Base-by-base conservation (phyloP, 92 coral and sea anemone genomes). In the Paramuricea clavata region DNA sequence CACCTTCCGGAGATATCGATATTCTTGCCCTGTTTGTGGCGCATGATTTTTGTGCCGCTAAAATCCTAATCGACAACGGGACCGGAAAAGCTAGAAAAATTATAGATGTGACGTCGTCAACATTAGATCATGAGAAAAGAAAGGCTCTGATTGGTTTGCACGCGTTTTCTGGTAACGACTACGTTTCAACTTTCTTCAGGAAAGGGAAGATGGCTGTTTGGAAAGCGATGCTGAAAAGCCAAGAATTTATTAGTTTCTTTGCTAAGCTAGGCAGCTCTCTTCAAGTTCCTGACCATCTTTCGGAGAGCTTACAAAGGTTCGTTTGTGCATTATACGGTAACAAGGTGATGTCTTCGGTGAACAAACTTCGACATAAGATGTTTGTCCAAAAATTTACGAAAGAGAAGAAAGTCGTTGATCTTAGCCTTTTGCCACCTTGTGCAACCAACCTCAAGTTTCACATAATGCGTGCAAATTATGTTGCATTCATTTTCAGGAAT, bases 1-100 rank as follows among this genome's bases (percentile, higher is more conserved):
- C 86, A 1, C 62, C 36, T 16, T 82, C 86, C 11, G 86, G 77
- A 25, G 86, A 82, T 25, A 82, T 25, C 23, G 86, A 82, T 27
- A 67, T 82, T 36, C 75, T 68, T 56, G 76, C 64, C 0, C 26
- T 82, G 64, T 68, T 60, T 21, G 21, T 81, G 13, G 71, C 61
- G 0, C 57, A 81, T n/a, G 35, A 62, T 23, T 33, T 33, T 43
- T 35, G 36, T 16, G 77, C 13, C 0, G 11, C 31, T 5, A 13
- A 36, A 2, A 47, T 81, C 5, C 61, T 30, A 8, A 25, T 81
- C 0, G 86, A 81, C 69, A 64, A 81, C 21, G 76, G 86, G 22
- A 81, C 57, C 5, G 77, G 86, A 16, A 60, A 60, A 56, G 7
- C 3, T 0, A 0, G 85, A 11, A 81, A 81, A 25, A 64, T 35